phyloP scores from a whole-genome alignment of 2,113 vertebrate species.

The Nyctereutes procyonoides region DNA sequence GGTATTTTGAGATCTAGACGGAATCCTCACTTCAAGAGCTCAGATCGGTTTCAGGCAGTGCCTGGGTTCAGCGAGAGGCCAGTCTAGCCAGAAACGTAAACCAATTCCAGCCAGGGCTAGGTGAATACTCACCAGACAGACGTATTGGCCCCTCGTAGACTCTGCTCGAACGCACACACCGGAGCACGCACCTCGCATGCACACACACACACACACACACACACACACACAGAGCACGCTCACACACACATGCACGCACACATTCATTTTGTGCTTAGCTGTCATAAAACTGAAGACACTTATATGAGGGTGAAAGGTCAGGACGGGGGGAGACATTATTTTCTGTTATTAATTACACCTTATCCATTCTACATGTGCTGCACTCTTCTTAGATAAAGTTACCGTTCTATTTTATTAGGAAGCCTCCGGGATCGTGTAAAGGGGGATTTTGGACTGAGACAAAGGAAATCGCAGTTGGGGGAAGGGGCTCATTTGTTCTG shows the following conservation, averaged over 20 bases:
- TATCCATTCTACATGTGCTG: conserved; percentile 80
- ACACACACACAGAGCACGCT: background rate
- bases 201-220: background rate
- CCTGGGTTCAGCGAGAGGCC: conserved; percentile 83
- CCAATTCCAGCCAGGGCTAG: conserved; percentile 63
- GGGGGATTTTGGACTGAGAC: conserved; percentile 74
- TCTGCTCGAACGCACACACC: background rate
- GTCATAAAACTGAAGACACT: conserved; percentile 87
- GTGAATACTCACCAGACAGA: conserved; percentile 69
- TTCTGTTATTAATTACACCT: conserved; percentile 89
- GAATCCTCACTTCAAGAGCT: conserved; percentile 64
- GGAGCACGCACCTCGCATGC: background rate
- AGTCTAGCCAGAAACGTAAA: conserved; percentile 67
- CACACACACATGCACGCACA: background rate
- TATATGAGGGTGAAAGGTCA: conserved; percentile 85
- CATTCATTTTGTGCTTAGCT: conserved; percentile 78
- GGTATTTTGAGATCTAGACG: background rate
- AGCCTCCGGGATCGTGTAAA: conserved; percentile 61
- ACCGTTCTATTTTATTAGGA: conserved; percentile 85
- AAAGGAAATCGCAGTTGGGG: conserved; percentile 61
- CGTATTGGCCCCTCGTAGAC: background rate
- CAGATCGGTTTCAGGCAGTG: conserved; percentile 73
- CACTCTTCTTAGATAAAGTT: conserved; percentile 86
- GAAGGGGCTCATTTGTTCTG: background rate
- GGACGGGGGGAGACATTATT: conserved; percentile 82